Evolutionary conservation across 2,888 invertebrate species (phyloP).

Genomic region (Diarsia dahlii): DNA sequence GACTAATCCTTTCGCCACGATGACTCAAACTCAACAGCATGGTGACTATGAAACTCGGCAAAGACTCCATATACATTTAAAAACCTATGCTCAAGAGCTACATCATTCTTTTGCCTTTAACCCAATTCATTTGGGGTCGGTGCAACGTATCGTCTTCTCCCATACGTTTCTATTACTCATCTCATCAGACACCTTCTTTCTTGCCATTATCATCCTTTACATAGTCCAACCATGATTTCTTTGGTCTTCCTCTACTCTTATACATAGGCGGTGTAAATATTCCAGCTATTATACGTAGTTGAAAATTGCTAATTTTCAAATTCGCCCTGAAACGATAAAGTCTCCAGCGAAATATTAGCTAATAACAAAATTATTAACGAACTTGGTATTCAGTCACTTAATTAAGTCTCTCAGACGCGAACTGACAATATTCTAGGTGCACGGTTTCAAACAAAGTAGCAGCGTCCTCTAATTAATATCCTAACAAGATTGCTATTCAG

Average conservation of each 20-base stretch:
- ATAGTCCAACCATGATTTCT: no score
- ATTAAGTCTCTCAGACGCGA: constrained; percentile 7
- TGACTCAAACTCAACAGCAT: neutral
- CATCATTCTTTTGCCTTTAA: no score
- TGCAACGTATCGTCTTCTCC: no score
- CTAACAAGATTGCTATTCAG: neutral
- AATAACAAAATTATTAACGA: neutral
- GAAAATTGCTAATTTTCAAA: neutral
- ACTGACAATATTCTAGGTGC: neutral
- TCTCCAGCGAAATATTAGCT: neutral
- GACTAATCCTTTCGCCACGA: no score
- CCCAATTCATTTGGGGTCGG: no score
- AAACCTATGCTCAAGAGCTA: neutral
- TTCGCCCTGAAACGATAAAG: neutral
- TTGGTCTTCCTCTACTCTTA: no score
- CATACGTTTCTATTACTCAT: no score
- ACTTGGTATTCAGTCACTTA: neutral
- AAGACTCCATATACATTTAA: neutral
- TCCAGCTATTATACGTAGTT: neutral
- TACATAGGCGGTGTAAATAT: neutral
- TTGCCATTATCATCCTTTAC: no score
- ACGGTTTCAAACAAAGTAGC: neutral
- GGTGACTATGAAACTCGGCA: neutral
- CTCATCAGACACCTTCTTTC: no score
- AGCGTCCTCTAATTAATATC: constrained; percentile 17